Conservation (phyloP, 2,888 invertebrate genomes). For the Sminthurinus aureus region DNA sequence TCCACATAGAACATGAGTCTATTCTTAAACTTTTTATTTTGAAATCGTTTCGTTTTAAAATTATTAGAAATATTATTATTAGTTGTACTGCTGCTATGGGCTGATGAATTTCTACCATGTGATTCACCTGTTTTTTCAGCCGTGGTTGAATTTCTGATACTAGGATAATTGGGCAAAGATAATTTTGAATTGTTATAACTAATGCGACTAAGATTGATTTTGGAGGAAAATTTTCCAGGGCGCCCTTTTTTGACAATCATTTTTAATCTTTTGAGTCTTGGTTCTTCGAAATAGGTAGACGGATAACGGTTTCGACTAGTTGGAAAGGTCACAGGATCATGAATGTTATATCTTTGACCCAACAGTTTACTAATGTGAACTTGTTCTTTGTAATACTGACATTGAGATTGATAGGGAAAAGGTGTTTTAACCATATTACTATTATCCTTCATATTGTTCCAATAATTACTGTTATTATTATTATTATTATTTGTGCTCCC, state of each 20-base stretch:
- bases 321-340: background rate
- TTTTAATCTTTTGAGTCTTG: background rate
- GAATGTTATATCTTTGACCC: background rate
- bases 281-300: background rate
- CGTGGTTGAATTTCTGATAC: background rate
- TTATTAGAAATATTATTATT: background rate
- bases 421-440: no score
- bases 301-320: background rate
- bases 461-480: no score
- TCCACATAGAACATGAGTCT: constrained; percentile 17
- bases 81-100: no score
- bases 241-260: constrained; percentile 1
- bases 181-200: background rate
- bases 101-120: no score
- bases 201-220: background rate
- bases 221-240: background rate
- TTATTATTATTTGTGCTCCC: no score
- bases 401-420: background rate
- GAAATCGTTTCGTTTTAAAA: background rate
- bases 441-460: no score
- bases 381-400: background rate
- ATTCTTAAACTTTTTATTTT: background rate
- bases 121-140: no score
- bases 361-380: background rate
- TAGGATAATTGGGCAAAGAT: background rate